Percentiles rank a stretch among this genome's conserved stretches.
Evolutionary conservation across 1,140 invertebrate species (phyloP).

Genomic region (Atta cephalotes): DNA sequence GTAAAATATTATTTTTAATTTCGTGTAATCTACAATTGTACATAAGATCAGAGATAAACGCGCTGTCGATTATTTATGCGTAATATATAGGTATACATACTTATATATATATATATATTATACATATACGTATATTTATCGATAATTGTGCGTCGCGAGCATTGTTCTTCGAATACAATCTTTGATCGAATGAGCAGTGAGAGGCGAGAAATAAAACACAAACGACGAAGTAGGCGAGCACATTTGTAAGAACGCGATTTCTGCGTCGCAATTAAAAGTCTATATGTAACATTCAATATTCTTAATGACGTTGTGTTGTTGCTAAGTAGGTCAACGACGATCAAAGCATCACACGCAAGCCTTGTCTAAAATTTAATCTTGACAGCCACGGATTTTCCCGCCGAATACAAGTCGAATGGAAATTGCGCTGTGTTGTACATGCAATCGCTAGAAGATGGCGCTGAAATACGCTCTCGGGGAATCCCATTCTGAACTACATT

Average conservation of each 20-base stretch:
- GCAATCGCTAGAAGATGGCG: slow-evolving; percentile 66
- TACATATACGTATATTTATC: slow-evolving; percentile 82
- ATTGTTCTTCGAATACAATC: slow-evolving; percentile 84
- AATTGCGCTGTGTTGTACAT: slow-evolving; percentile 35
- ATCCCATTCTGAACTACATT: not conserved
- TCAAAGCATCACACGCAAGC: not conserved
- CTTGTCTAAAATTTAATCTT: not conserved
- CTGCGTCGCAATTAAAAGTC: slow-evolving; percentile 59
- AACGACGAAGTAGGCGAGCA: slow-evolving; percentile 42
- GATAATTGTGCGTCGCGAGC: slow-evolving; percentile 82
- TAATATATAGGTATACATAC: slow-evolving; percentile 77
- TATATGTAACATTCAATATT: not conserved
- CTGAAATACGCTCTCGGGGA: slow-evolving; percentile 13
- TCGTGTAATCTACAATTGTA: slow-evolving; percentile 78
- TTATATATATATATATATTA: slow-evolving; percentile 70
- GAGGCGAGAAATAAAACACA: not conserved
- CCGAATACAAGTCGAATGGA: slow-evolving; percentile 53
- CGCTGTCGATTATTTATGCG: slow-evolving; percentile 84
- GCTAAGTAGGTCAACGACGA: not conserved
- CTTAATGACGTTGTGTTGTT: not conserved
- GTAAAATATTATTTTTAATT: slow-evolving; percentile 82
- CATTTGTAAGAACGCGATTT: slow-evolving; percentile 65
- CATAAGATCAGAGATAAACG: slow-evolving; percentile 80
- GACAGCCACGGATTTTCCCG: slow-evolving; percentile 47
- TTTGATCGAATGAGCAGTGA: slow-evolving; percentile 71